phyloP scores from a whole-genome alignment of 2,113 vertebrate species.

The Chlamydotis undulata region DNA sequence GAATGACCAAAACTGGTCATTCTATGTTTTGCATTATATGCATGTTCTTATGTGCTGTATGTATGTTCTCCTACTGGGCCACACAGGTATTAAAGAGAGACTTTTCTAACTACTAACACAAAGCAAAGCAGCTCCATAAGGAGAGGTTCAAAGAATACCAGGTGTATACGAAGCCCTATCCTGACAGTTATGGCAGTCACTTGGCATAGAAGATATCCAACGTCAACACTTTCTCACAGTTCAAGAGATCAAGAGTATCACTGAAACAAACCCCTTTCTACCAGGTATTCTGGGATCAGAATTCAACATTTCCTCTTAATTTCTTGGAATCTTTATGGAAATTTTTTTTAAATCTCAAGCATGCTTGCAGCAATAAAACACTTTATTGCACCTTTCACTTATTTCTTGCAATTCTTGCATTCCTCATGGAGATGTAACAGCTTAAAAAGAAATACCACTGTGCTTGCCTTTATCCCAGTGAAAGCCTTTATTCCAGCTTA shows the following conservation, averaged over 20 bases:
- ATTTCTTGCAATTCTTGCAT: background rate
- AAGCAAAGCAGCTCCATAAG: background rate
- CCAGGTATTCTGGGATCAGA: background rate
- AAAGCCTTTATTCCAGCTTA: background rate
- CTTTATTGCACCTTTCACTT: background rate
- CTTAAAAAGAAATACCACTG: background rate
- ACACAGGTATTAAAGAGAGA: no score
- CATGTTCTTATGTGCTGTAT: background rate
- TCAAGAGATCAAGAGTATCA: background rate
- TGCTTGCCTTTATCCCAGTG: background rate
- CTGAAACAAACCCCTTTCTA: background rate
- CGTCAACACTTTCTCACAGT: background rate
- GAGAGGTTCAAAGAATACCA: background rate
- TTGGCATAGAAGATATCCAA: background rate
- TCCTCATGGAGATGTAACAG: background rate
- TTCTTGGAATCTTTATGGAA: background rate
- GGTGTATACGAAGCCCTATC: background rate
- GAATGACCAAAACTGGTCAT: background rate
- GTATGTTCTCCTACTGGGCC: no score
- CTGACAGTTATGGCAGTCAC: background rate
- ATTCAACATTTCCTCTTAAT: background rate
- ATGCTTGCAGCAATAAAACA: background rate
- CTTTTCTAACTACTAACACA: background rate
- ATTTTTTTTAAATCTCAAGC: background rate
- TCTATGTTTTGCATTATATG: background rate